These are phyloP conservation scores for Oxyteleia sp. DNA, from an alignment of 2,888 invertebrate species.

Conservation along the genomic window DNA sequence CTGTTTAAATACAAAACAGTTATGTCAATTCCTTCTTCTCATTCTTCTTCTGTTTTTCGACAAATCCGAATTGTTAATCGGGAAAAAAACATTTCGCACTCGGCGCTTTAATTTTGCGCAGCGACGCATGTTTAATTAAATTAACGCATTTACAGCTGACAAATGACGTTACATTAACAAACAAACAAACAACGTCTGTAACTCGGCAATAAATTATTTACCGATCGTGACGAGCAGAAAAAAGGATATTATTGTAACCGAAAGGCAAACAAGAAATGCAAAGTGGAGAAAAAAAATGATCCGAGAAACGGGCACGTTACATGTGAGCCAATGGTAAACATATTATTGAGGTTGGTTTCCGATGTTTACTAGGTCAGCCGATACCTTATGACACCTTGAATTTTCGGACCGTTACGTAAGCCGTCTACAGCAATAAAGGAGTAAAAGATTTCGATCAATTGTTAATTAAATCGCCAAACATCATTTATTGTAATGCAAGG, in stretches of 20 bases:
- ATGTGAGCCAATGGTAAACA: conserved; percentile 28
- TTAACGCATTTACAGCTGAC: not conserved
- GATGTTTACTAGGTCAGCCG: conserved; percentile 35
- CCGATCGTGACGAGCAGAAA: not conserved
- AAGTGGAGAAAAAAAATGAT: not conserved
- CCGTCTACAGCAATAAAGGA: not conserved
- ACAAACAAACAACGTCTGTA: conserved; percentile 1
- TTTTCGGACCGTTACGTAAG: conserved; percentile 43
- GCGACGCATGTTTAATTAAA: conserved; percentile 4
- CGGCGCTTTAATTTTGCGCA: conserved; percentile 7
- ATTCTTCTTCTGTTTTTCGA: not conserved
- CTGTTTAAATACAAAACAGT: conserved; percentile 20
- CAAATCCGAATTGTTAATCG: conserved; percentile 5
- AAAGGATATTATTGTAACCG: too few species aligned
- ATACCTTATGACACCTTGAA: conserved; percentile 42
- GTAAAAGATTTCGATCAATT: conserved; percentile 16
- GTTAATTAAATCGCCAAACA: conserved; percentile 21
- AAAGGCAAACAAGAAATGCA: conserved; percentile 1
- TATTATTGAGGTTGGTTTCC: conserved; percentile 39
- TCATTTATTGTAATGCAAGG: conserved; percentile 1
- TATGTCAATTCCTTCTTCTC: conserved; percentile 10
- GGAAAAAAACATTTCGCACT: not conserved
- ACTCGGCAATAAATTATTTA: not conserved
- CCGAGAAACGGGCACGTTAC: not conserved
- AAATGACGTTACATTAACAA: conserved; percentile 8